Percentiles rank a stretch among this genome's conserved stretches.
These are phyloP conservation scores for Gobionotothen gibberifrons DNA, from an alignment of 2,797 vertebrate genomes.

Conservation along the genomic window DNA sequence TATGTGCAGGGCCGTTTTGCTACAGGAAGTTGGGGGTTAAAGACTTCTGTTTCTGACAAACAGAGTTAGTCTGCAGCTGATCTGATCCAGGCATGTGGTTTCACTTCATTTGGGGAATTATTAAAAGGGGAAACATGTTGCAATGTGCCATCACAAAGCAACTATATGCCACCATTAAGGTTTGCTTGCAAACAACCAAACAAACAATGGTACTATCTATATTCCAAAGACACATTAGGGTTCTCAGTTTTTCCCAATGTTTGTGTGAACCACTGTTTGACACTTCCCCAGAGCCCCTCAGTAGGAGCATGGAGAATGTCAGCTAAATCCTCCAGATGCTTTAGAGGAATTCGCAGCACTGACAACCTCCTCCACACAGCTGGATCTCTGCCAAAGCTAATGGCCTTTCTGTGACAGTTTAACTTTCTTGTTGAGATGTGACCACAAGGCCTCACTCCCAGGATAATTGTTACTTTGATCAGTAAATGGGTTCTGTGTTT, in stretches of 20 bases:
- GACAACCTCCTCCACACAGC: conserved; percentile 51
- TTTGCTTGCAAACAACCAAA: background rate
- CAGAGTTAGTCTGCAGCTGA: background rate
- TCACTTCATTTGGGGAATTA: background rate
- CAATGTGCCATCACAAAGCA: background rate
- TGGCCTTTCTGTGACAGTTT: conserved; percentile 50
- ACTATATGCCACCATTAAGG: background rate
- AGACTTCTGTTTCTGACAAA: background rate
- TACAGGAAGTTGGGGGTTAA: conserved; percentile 18
- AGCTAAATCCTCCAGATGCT: conserved; percentile 67
- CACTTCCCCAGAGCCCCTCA: conserved; percentile 49
- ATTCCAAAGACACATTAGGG: conserved; percentile 26
- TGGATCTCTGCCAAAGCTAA: conserved; percentile 65
- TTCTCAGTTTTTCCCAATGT: conserved; percentile 43
- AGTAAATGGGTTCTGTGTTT: conserved; percentile 12
- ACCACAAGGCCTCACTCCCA: conserved; percentile 28
- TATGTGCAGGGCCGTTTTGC: background rate
- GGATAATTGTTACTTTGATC: conserved; percentile 40
- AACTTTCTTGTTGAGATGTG: conserved; percentile 36
- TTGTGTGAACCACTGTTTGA: conserved; percentile 52
- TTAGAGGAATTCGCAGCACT: conserved; percentile 67
- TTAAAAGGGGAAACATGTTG: background rate
- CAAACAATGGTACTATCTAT: background rate
- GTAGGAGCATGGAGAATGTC: conserved; percentile 69
- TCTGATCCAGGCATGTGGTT: background rate